phyloP scores from a whole-genome alignment of 2,113 vertebrate genomes.

The Felis catus region F.catus_Fca126_mat1.0 CM031414.1:33840501-33841000 shows the following conservation, averaged over 20 bases:
- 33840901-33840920: conserved; percentile 60
- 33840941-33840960: conserved; percentile 63
- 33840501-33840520: not conserved
- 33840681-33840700: conserved; percentile 32
- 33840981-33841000: conserved; percentile 64
- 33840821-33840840: not conserved
- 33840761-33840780: conserved; percentile 26
- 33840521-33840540: not conserved
- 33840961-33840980: conserved; percentile 70
- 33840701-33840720: not conserved
- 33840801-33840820: not conserved
- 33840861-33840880: conserved; percentile 58
- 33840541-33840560: not conserved
- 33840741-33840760: conserved; percentile 23
- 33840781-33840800: conserved; percentile 1
- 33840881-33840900: conserved; percentile 42
- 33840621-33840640: not conserved
- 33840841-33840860: conserved; percentile 68
- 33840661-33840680: not conserved
- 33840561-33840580: not conserved
- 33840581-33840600: not conserved
- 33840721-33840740: conserved; percentile 7
- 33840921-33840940: conserved; percentile 72
- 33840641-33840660: not conserved
- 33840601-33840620: not conserved